These are phyloP conservation scores for Parapristionchus giblindavisi DNA, from an alignment of 2,888 invertebrate genomes.

Conservation along the genomic window DNA sequence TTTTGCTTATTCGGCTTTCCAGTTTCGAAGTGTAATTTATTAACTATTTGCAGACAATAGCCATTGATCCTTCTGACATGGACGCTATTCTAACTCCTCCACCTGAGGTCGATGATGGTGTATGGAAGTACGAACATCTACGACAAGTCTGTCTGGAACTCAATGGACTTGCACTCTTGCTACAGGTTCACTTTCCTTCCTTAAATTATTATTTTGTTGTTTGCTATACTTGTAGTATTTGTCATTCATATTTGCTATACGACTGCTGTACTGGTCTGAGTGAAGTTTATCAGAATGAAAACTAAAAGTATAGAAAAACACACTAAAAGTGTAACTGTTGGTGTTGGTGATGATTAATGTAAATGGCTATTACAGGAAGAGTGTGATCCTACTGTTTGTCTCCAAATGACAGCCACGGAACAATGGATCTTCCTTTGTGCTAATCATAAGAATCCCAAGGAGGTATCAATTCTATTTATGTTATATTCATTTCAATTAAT, in stretches of 20 bases:
- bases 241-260: too few relatives aligned
- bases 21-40: not conserved
- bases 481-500: not conserved
- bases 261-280: too few relatives aligned
- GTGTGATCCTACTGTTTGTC: slow-evolving; percentile 95
- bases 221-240: not conserved
- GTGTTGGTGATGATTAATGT: not conserved
- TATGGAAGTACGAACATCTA: slow-evolving; percentile 99
- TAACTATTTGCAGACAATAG: slow-evolving; percentile 74
- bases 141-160: slow-evolving; percentile 99
- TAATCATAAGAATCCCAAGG: slow-evolving; percentile 99
- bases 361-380: slow-evolving; percentile 76
- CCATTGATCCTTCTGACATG: slow-evolving; percentile 89
- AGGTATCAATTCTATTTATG: slow-evolving; percentile 71
- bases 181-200: too few relatives aligned
- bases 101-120: slow-evolving; percentile 76
- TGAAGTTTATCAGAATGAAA: too few relatives aligned
- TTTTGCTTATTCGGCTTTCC: not conserved
- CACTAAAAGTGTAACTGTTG: slow-evolving; percentile 17
- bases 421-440: slow-evolving; percentile 99
- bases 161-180: slow-evolving; percentile 94
- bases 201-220: slow-evolving; percentile 33
- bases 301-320: too few relatives aligned
- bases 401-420: slow-evolving; percentile 99
- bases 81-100: slow-evolving; percentile 94